These are phyloP conservation scores for Periparus ater DNA, from an alignment of 2,797 vertebrate genomes.

Conservation along the genomic window DNA sequence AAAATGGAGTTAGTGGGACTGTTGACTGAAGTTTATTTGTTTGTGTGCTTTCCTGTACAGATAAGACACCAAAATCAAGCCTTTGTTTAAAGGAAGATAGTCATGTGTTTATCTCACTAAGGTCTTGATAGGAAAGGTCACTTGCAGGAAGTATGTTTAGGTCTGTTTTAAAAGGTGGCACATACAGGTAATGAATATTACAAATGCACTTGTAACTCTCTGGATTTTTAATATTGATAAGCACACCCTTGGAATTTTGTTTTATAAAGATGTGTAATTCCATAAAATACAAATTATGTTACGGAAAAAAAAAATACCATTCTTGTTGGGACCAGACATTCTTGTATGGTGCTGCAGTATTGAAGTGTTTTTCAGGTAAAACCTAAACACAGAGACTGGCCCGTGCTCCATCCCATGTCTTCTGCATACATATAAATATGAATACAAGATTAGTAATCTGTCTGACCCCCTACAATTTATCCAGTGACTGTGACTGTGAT, in stretches of 20 bases:
- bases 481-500: not conserved
- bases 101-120: not conserved
- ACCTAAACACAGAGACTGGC: not conserved
- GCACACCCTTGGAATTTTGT: rapidly evolving
- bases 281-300: not conserved
- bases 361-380: not conserved
- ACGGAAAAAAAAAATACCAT: not conserved
- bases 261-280: not conserved
- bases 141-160: not conserved
- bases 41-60: not conserved
- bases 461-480: not conserved
- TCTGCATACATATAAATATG: not conserved
- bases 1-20: not conserved
- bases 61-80: not conserved
- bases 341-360: not conserved
- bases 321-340: not conserved
- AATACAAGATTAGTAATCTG: not conserved
- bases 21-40: not conserved
- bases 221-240: not conserved
- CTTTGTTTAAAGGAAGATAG: not conserved
- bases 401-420: not conserved
- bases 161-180: not conserved
- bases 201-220: not conserved
- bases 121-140: not conserved
- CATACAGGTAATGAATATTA: not conserved